These are phyloP conservation scores for Polypedilum pembai DNA, from an alignment of 1,140 invertebrate genomes.

Conservation along the genomic window DNA sequence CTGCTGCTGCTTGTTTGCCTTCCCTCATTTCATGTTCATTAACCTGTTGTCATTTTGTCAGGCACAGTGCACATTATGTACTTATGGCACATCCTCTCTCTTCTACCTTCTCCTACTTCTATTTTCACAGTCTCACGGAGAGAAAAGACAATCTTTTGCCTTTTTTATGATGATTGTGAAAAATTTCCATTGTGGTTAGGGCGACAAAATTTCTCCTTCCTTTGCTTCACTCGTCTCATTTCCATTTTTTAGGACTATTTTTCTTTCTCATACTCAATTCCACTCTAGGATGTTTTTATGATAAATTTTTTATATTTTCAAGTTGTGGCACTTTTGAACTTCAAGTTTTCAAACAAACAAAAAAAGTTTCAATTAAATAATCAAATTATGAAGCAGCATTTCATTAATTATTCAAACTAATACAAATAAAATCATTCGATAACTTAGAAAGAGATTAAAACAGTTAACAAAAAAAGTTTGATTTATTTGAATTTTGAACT, in stretches of 20 bases:
- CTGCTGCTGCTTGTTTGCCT: not conserved
- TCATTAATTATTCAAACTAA: too few relatives aligned
- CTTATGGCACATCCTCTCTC: not conserved
- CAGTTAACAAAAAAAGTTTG: too few relatives aligned
- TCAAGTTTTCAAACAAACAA: too few relatives aligned
- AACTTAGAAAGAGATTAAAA: too few relatives aligned
- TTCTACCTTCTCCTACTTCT: not conserved
- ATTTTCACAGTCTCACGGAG: not conserved
- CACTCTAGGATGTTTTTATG: too few relatives aligned
- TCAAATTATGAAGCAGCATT: too few relatives aligned
- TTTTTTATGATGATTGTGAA: not conserved
- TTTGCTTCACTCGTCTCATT: not conserved
- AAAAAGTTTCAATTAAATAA: too few relatives aligned
- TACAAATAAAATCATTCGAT: too few relatives aligned
- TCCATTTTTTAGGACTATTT: not conserved
- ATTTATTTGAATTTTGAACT: too few relatives aligned
- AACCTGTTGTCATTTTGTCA: slow-evolving; percentile 4
- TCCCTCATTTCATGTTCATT: not conserved
- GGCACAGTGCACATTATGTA: not conserved
- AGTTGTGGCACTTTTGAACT: too few relatives aligned
- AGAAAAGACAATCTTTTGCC: not conserved
- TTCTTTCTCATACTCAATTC: too few relatives aligned
- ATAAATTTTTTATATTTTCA: too few relatives aligned
- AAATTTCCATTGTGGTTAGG: not conserved
- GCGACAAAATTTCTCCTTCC: not conserved